Evolutionary conservation across 2,888 invertebrate genomes (phyloP), one percentile per base, ranked within the genome.

Genomic region (Epinotia ramella): DNA sequence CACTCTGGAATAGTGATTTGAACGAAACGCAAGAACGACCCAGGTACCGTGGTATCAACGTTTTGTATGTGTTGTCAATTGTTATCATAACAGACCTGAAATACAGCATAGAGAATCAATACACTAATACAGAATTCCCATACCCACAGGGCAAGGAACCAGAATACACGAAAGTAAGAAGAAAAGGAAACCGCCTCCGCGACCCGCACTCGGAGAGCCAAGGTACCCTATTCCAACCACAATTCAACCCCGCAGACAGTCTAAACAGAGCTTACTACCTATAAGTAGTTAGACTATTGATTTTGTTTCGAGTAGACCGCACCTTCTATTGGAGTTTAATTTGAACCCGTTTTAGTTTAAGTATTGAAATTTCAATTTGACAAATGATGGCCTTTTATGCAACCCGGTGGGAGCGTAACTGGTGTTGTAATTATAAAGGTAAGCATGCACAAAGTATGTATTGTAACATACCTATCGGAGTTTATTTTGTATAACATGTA

Each of bases 131-230:
- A 59, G 13, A 59, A 28, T 28, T 59, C 3, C 12, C 24, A n/a
- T 53, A 33, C 49, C 28, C 89, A 75, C 91, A 96, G 96, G 96
- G 95, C 82, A 97, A 97, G 93, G 97, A 97, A 87, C 97, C 97
- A 77, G 97, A 97, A 88, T 97, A 97, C 86, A 97, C 97, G 5
- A 97, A 97, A 95, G 97, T 97, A 24, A 94, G 97, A 86, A 96
- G 97, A 96, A 97, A 97, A 96, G 97, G 97, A 80, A 96, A 96
- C 80, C 95, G 97, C 84, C 95, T 97, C 74, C 95, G 97, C 76
- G 97, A 97, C 89, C 97, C 97, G 16, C 97, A 97, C 91, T 97
- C 97, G 3, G 97, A 97, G 88, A 97, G 97, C 88, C 97, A 97
- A 97, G 97, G 97, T 97, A 95, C 84, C 81, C 64, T 67, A 28